phyloP scores from a whole-genome alignment of 1,140 invertebrate genomes.

The Listronotus oregonensis region DNA sequence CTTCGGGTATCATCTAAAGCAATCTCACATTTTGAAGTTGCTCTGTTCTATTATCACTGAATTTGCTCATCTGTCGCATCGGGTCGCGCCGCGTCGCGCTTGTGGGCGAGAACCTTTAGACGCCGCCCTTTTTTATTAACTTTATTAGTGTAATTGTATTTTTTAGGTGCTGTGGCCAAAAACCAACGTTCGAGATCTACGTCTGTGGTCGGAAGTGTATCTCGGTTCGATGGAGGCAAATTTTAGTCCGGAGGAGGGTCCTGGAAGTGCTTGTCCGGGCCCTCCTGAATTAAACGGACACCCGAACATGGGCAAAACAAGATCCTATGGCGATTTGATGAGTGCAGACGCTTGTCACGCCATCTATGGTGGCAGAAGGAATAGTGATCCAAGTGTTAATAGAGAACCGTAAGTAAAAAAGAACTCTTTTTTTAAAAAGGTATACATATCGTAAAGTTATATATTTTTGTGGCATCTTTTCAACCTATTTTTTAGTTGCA shows the following conservation, averaged over 20 bases:
- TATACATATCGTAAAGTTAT: neutral
- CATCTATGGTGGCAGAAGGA: slow-evolving; percentile 63
- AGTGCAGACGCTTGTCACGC: slow-evolving; percentile 53
- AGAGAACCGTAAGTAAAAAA: slow-evolving; percentile 59
- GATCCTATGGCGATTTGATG: slow-evolving; percentile 79
- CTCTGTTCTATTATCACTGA: no score
- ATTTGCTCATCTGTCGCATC: no score
- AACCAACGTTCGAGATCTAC: slow-evolving; percentile 80
- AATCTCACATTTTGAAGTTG: no score
- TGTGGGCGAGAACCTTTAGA: no score
- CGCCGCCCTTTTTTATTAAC: no score
- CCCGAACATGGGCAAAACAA: slow-evolving; percentile 70
- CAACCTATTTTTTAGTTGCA: no score
- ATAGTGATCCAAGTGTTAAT: slow-evolving; percentile 82
- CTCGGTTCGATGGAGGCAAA: slow-evolving; percentile 65
- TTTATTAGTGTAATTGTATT: no score
- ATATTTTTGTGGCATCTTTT: no score
- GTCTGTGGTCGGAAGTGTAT: slow-evolving; percentile 86
- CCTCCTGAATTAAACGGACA: slow-evolving; percentile 42
- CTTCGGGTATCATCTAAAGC: no score
- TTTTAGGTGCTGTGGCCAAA: slow-evolving; percentile 83
- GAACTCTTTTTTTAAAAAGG: neutral
- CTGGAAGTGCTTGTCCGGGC: slow-evolving; percentile 39
- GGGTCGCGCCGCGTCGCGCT: no score
- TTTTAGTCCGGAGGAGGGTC: slow-evolving; percentile 40